phyloP scores from a whole-genome alignment of 2,888 invertebrate species.

The Cryptophagus acutangulus region DNA sequence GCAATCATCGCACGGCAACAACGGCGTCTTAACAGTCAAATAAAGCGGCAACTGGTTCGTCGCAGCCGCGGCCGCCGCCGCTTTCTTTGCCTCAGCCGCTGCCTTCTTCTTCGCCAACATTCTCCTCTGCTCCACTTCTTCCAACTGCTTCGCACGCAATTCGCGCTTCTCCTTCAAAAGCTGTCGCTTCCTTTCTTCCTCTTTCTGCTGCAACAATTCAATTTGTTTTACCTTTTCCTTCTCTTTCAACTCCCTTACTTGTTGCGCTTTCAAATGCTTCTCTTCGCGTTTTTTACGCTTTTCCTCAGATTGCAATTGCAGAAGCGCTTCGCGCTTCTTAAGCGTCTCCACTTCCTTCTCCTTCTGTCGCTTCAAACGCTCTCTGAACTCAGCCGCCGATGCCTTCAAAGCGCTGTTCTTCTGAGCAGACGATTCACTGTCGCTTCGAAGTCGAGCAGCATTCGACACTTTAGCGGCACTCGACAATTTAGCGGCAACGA shows the following conservation, averaged over 20 bases:
- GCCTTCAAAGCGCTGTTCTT: conserved; percentile 33
- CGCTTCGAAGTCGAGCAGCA: no score
- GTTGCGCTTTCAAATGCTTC: conserved; percentile 47
- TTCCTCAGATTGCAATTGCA: conserved; percentile 55
- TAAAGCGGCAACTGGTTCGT: conserved; percentile 38
- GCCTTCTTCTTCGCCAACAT: conserved; percentile 48
- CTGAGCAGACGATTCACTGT: conserved; percentile 23
- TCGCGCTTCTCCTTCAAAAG: conserved; percentile 42
- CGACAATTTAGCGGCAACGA: background rate
- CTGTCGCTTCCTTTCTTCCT: conserved; percentile 24
- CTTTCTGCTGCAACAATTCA: conserved; percentile 45
- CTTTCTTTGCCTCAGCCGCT: conserved; percentile 44
- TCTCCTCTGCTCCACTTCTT: conserved; percentile 48
- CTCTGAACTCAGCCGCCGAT: conserved; percentile 34
- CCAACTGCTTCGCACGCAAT: conserved; percentile 47
- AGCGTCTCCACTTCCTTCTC: conserved; percentile 35
- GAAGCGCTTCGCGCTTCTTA: conserved; percentile 56
- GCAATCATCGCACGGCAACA: conserved; percentile 53
- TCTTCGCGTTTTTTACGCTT: conserved; percentile 50
- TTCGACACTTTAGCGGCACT: background rate
- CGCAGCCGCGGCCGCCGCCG: conserved; percentile 46
- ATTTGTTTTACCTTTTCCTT: conserved; percentile 46
- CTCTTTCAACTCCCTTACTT: conserved; percentile 51
- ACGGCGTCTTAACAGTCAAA: conserved; percentile 42
- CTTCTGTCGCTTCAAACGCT: conserved; percentile 29